Base-by-base conservation (phyloP, 1,140 invertebrate genomes). In the Drosophila repletoides region DNA sequence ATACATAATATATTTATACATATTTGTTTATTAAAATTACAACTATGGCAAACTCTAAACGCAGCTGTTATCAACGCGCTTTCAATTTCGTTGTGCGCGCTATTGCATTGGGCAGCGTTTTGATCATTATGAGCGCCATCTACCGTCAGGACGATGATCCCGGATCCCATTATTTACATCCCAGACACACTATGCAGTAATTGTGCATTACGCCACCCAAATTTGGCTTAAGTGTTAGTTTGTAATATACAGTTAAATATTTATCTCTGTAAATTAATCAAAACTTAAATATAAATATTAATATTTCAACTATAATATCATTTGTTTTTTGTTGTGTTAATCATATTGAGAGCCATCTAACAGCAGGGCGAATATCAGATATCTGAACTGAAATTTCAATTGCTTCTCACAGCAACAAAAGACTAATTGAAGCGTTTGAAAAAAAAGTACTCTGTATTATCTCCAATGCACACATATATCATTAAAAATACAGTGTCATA, bases 111-210 rank as follows among this genome's bases (percentile, higher is more conserved):
- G 60, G 51, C 31, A 79, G 70, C 10, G 28, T 83, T 0, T 17
- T 84, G 17, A 19, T 83, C 36, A 46, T 79, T 1, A 84, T 84
- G 79, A 52, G 26, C 15, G 74, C 70, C 65, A 59, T 83, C 1
- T 64, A 84, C 33, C 40, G 48, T 10, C 40, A 74, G 17, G 52
- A 77, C 31, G 59, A 74, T 15, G 22, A 71, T 22, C 34, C 70
- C 10, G 58, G 79, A 3, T 84, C 79, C 24, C 60, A 79, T 12
- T 83, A 83, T 28, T 52, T 83, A 15, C 77, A 83, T 24, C 77
- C 77, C 9, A 52, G 79, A 17, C 70, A 55, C 6, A 19, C 33
- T n/a, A 63, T 83, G 79, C 64, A 83, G 17, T 70, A 41, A 61
- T 12, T 0, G n/a, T n/a, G n/a, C n/a, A n/a, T n/a, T n/a, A 12